Base-by-base conservation (phyloP, 2,888 invertebrate genomes). In the Anthrax anthrax region DNA sequence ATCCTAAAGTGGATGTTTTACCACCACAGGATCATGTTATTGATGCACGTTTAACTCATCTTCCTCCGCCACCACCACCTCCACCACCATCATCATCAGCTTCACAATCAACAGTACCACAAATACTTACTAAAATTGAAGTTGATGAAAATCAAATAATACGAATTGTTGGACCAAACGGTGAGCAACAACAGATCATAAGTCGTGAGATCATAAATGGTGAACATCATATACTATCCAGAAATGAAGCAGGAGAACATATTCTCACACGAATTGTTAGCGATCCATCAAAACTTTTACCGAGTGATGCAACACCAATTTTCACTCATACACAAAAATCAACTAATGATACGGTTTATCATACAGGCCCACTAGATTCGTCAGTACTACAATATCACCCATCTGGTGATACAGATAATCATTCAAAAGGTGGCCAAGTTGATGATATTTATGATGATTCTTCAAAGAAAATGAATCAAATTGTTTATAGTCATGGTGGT, bases 201-300 rank as follows among this genome's bases (percentile, higher is more conserved):
- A 68, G 69, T 40, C 61, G 69, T 3, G 69, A 69, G 55, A 67
- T 68, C 32, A 67, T 69, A 52, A 68, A 69, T 44, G 69, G 69
- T 0, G 69, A 69, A 50, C 69, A 69, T 49, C 69, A 69, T 53
- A 69, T 69, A 16, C 53, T 69, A 47, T 68, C 69, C 34, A 59
- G 69, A 17, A 69, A 68, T 42, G 68, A 69, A 52, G 68, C 69
- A 12, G 69, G 69, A n/a, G 69, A 69, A 49, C 69, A 69, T 47
- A 68, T 69, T 44, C 59, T 69, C 18, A 69, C 69, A 12, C 62
- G 69, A 18, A 69, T 69, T 43, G 69, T 69, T 13, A 67, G 66
- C 47, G 65, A 67, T 58, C 68, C 68, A 8, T 60, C 68, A 2
- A 67, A 67, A 51, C 53, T 67, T 45, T 60, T 67, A 60, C 63